Percentiles rank a stretch among this genome's conserved stretches.
Conservation (phyloP, 2,113 vertebrate genomes). For the Verasper variegatus region DNA sequence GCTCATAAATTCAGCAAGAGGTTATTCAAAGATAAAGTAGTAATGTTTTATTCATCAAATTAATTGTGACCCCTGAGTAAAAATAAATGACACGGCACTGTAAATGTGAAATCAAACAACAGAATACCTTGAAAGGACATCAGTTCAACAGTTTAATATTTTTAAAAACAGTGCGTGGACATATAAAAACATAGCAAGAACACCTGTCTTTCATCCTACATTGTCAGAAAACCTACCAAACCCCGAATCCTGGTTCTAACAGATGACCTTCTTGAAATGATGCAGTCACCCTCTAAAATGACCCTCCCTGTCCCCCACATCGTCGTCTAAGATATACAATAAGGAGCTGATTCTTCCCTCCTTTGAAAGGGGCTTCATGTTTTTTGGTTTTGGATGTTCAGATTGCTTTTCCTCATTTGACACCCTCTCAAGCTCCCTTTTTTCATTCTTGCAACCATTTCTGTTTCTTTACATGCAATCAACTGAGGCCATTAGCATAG, state of each 20-base stretch:
- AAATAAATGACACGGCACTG: neutral
- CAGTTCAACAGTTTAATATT: constrained; percentile 1
- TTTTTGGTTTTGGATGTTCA: no score
- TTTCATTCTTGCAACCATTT: neutral
- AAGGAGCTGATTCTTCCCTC: neutral
- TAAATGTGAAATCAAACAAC: neutral
- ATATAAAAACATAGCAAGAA: constrained; percentile 9
- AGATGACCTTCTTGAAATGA: neutral
- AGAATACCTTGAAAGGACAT: neutral
- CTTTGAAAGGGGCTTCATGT: no score
- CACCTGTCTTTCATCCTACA: neutral
- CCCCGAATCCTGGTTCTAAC: neutral
- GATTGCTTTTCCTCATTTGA: no score
- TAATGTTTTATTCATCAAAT: neutral
- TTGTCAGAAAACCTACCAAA: neutral
- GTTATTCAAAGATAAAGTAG: constrained; percentile 1
- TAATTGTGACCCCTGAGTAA: neutral
- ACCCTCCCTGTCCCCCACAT: neutral
- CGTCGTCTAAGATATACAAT: neutral
- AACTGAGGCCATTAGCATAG: neutral
- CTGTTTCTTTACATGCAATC: neutral
- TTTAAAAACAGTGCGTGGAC: no score
- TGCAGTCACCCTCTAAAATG: neutral
- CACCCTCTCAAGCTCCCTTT: neutral
- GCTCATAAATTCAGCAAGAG: constrained; percentile 16